Evolutionary conservation across 2,113 vertebrate species (phyloP), one percentile per base, ranked within the genome.

Genomic region (Amphiprion percula): DNA sequence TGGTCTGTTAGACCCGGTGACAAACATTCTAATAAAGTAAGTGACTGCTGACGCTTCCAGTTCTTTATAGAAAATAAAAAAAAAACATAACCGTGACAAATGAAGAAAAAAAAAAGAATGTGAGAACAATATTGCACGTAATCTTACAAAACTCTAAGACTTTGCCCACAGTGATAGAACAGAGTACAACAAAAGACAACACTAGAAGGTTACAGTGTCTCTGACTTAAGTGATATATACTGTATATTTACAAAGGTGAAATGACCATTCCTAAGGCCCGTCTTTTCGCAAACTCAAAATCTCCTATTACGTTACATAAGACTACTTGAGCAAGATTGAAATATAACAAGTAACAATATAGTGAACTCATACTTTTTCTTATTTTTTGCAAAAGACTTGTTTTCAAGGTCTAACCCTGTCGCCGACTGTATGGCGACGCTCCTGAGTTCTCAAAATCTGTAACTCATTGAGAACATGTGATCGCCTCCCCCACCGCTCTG

Each of bases 51-150:
- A 90, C 68, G 74, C 73, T 79, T 86, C 66, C 67, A 39, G 60
- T 56, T 44, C 41, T 50, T 83, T 16, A 44, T 56, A 68, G 16
- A 21, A 62, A 68, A 37, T 21, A 68, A 58, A 74, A 10, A 74
- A 10, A 84, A 77, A 65, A 55, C 23, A 56, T 16, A 79, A 69
- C 2, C 17, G 24, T 74, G 63, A 82, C 50, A 54, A 61, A 76
- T 59, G 58, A 77, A 70, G 54, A 52, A 19, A 2, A 67, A 66
- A 44, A 69, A 73, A 66, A 15, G n/a, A 65, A 63, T 17, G 79
- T 76, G 85, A 86, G 90, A 91, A 92, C 84, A 90, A 91, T 94
- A 94, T 94, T 95, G 92, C 91, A 94, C 93, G 80, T 90, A 83
- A 92, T 87, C 82, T 80, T 91, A 93, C 88, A 90, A 90, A 93